Evolutionary conservation across 2,797 vertebrate species (phyloP).

Genomic region (Malurus splendens): DNA sequence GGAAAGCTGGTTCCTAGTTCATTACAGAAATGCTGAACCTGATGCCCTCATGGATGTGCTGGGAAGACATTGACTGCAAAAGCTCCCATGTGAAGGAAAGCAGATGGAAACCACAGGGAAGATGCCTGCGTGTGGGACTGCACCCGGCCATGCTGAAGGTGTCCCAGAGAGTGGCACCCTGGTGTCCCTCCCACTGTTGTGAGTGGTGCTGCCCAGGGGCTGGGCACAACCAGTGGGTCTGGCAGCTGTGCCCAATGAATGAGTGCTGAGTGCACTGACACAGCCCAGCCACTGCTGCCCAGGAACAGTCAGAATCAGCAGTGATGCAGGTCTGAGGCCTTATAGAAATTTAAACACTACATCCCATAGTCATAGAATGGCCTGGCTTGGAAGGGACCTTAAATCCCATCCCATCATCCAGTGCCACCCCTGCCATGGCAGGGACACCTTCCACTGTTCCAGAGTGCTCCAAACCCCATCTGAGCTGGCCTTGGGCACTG

Average conservation of each 20-base stretch:
- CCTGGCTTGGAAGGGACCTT: background rate
- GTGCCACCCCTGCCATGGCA: background rate
- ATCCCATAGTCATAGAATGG: background rate
- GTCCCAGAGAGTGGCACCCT: background rate
- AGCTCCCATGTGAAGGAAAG: background rate
- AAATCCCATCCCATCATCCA: background rate
- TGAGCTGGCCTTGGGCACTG: background rate
- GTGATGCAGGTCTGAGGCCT: background rate
- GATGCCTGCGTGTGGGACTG: accelerated
- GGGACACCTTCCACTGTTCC: background rate
- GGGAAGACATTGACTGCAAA: background rate
- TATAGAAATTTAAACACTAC: background rate
- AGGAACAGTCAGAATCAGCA: background rate
- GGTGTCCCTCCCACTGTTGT: accelerated
- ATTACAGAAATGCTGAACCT: background rate
- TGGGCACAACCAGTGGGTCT: background rate
- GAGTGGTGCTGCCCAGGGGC: background rate
- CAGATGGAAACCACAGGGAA: background rate
- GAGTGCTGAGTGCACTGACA: background rate
- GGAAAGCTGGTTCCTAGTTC: background rate
- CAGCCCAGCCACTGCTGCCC: background rate
- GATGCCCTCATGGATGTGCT: accelerated
- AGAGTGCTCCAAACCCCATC: background rate
- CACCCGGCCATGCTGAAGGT: accelerated
- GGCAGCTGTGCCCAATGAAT: accelerated